Conservation (phyloP, 2,797 vertebrate genomes). For the Falco concolor region DNA sequence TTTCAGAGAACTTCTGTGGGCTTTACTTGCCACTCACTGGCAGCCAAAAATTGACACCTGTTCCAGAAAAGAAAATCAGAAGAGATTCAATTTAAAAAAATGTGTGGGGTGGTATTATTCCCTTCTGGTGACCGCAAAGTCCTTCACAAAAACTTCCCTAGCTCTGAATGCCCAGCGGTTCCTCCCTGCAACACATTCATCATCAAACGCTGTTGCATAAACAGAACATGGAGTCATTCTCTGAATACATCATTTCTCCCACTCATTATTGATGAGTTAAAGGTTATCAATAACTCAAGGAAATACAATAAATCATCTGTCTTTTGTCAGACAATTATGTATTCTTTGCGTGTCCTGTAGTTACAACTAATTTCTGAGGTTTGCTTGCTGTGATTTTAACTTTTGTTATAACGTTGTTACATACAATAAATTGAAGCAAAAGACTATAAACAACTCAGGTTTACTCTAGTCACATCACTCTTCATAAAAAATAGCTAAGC, state of each 20-base stretch:
- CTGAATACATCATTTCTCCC: slow-evolving; percentile 3
- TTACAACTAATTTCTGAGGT: not conserved
- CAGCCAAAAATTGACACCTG: not conserved
- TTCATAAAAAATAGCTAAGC: not conserved
- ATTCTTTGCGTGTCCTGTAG: not conserved
- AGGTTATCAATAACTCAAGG: slow-evolving; percentile 49
- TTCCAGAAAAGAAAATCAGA: not conserved
- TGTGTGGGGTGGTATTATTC: not conserved
- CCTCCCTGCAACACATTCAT: not conserved
- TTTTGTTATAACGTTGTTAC: not conserved
- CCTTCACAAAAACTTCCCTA: not conserved
- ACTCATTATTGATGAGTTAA: slow-evolving; percentile 54
- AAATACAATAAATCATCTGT: slow-evolving; percentile 3
- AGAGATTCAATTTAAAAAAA: fast-evolving
- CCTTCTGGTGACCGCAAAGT: not conserved
- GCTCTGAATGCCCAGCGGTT: not conserved
- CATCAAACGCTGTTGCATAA: slow-evolving; percentile 3
- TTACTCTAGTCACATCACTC: not conserved
- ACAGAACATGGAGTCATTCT: not conserved
- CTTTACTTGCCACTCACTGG: not conserved
- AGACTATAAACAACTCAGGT: not conserved
- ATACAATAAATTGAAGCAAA: not conserved
- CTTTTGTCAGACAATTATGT: not conserved
- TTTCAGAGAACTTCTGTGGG: not conserved
- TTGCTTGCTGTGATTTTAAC: not conserved